Base-by-base conservation (phyloP, 2,888 invertebrate species). In the Acleris cristana region DNA sequence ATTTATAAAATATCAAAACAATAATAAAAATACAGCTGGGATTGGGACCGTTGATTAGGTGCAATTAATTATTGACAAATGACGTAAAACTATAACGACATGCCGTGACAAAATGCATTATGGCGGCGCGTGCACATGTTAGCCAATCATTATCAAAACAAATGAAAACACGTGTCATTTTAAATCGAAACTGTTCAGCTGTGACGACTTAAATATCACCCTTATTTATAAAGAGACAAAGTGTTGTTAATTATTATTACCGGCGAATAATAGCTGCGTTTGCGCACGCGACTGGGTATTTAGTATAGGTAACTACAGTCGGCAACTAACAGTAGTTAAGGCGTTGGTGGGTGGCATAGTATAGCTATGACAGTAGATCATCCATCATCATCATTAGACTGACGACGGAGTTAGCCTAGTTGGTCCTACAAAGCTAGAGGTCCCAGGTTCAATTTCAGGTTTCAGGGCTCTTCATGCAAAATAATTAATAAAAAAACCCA, bases 151-250 rank as follows among this genome's bases (percentile, higher is more conserved):
- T 34, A 70, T 52, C 67, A 44, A 52, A 63, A 54, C 66, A 69
- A 70, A 70, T 67, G 54, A 64, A 70, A 64, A 64, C 69, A 67
- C 70, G 67, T 67, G 70, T 67, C 69, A 51, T 26, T 54, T 26
- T 40, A 40, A 59, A 63, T 58, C 62, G 55, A 18, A 21, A 51
- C 59, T 49, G 44, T 52, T 62, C 61, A 62, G 56, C 52, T 56
- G 61, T 56, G n/a, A 54, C 34, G 8, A 19, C 8, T 4, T n/a
- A 23, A 16, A n/a, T 16, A 40, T 14, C 21, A 44, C 16, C 45
- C 19, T 44, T 30, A 48, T 55, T 19, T 52, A 10, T 18, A 52
- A 45, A 52, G 55, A 14, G 19, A 34, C 23, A 48, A 52, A 45
- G 63, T 52, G 55, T 18, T 54, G 26, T 51, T 23, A 54, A 61